Percentiles rank a stretch among this genome's conserved stretches.
Evolutionary conservation across 2,888 invertebrate genomes (phyloP).

Genomic region (Cantharis lateralis): DNA sequence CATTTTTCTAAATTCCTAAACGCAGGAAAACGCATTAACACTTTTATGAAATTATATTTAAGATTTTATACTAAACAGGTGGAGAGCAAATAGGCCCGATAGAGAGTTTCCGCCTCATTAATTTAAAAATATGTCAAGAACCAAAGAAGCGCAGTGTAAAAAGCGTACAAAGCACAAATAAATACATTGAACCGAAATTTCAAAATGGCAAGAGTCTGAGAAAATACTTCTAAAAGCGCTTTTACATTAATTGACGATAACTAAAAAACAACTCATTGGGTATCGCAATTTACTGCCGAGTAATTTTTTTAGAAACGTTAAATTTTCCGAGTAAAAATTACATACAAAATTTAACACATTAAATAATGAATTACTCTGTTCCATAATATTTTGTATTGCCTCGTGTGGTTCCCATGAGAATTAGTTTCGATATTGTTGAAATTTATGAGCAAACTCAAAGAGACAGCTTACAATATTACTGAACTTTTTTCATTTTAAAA

Average conservation of each 20-base stretch:
- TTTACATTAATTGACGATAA: background rate
- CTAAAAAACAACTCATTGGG: background rate
- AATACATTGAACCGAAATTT: background rate
- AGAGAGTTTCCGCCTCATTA: background rate
- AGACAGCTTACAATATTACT: background rate
- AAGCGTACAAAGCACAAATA: background rate
- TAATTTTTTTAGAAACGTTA: background rate
- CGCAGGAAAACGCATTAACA: too few relatives aligned
- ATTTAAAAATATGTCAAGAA: background rate
- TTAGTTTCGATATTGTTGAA: background rate
- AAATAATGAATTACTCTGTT: background rate
- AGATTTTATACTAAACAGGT: background rate
- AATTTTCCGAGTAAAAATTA: background rate
- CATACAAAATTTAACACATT: background rate
- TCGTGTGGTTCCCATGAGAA: background rate
- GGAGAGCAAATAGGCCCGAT: background rate
- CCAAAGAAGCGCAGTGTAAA: background rate
- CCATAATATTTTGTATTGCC: background rate
- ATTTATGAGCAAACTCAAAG: background rate
- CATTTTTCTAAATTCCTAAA: too few relatives aligned
- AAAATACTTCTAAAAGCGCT: background rate
- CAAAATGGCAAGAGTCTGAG: background rate
- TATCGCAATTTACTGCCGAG: background rate
- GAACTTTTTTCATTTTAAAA: background rate
- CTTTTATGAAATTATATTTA: too few relatives aligned